Percentiles rank a stretch among this genome's conserved stretches.
phyloP scores from a whole-genome alignment of 2,888 invertebrate species.

The Eledone cirrhosa region DNA sequence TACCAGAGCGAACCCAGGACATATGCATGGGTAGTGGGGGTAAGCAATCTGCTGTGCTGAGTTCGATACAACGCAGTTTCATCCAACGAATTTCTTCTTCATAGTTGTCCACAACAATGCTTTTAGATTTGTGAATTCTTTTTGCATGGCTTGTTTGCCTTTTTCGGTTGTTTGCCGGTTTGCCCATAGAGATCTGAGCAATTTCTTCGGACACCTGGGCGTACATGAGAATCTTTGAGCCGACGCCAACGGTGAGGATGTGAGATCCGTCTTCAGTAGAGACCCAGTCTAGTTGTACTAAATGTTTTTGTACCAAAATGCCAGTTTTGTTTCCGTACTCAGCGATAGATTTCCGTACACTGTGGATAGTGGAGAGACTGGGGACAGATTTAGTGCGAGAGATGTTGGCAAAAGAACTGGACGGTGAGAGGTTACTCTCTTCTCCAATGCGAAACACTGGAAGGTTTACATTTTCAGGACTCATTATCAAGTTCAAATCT shows the following conservation, averaged over 20 bases:
- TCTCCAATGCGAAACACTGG: slow-evolving; percentile 32
- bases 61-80: slow-evolving; percentile 88
- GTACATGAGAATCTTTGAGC: slow-evolving; percentile 79
- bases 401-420: slow-evolving; percentile 46
- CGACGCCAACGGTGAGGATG: slow-evolving; percentile 94
- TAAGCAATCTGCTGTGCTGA: slow-evolving; percentile 92
- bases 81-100: slow-evolving; percentile 95
- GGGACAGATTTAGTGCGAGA: slow-evolving; percentile 57
- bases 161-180: slow-evolving; percentile 34
- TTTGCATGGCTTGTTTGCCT: slow-evolving; percentile 7
- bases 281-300: slow-evolving; percentile 98
- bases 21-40: slow-evolving; percentile 98
- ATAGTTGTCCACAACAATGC: slow-evolving; percentile 86
- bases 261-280: slow-evolving; percentile 99
- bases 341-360: slow-evolving; percentile 38
- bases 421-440: slow-evolving; percentile 40
- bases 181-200: slow-evolving; percentile 78
- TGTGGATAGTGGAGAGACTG: slow-evolving; percentile 61
- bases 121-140: slow-evolving; percentile 88
- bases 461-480: slow-evolving; percentile 34
- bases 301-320: slow-evolving; percentile 61
- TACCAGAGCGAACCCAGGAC: slow-evolving; percentile 98
- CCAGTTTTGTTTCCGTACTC: slow-evolving; percentile 45
- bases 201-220: slow-evolving; percentile 89
- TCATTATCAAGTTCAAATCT: slow-evolving; percentile 50